Conservation (phyloP, 2,888 invertebrate species). For the Acleris laterana region DNA sequence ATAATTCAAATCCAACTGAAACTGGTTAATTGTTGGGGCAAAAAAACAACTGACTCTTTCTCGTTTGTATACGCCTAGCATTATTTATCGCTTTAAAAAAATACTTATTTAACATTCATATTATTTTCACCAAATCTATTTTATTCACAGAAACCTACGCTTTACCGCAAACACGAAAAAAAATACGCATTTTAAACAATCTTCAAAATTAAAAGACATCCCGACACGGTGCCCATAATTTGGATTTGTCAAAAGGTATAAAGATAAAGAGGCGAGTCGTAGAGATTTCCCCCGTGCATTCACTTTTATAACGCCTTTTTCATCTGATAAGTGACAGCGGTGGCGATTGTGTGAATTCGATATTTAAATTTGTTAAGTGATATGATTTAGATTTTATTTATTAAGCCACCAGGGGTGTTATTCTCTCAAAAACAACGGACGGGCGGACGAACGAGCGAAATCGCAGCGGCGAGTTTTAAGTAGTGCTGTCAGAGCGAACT, state of each 20-base stretch:
- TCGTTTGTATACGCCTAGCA: no score
- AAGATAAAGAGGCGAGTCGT: conserved; percentile 60
- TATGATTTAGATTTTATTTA: conserved; percentile 11
- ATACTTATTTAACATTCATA: no score
- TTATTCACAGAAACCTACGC: no score
- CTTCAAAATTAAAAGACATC: conserved; percentile 20
- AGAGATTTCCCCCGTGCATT: conserved; percentile 71
- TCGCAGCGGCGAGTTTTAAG: no score
- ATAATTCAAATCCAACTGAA: no score
- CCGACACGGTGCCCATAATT: conserved; percentile 50
- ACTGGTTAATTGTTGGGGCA: no score
- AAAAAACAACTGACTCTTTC: no score
- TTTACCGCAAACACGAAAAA: not conserved
- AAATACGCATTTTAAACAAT: conserved; percentile 2
- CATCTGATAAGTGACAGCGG: conserved; percentile 61
- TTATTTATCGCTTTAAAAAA: no score
- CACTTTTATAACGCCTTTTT: conserved; percentile 63
- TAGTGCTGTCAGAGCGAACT: no score
- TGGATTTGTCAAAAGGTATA: conserved; percentile 55
- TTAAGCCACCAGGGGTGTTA: not conserved
- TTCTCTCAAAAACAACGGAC: no score
- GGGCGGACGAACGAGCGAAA: no score
- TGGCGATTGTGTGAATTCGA: conserved; percentile 44
- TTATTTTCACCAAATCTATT: no score
- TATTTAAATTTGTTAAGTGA: conserved; percentile 42